Evolutionary conservation across 2,797 vertebrate genomes (phyloP), one percentile per base, ranked within the genome.

Genomic region (Sylvilagus floridanus): DNA sequence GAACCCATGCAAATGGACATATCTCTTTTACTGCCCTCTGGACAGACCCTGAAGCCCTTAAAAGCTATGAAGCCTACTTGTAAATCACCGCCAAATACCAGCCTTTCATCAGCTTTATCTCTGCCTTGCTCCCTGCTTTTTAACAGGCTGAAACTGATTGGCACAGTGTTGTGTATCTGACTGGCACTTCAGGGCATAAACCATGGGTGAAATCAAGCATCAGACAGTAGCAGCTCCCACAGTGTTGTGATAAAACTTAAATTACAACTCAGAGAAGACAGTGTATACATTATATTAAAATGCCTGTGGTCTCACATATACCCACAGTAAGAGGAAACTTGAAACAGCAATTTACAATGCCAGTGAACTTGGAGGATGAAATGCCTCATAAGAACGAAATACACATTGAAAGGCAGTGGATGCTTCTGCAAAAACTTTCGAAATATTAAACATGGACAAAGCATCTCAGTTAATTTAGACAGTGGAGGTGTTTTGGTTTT

Each of bases 171-270:
- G 83, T 86, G 88, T 95, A 37, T 86, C 77, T 92, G 89, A 35
- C 60, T 95, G 83, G 88, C 60, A 89, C 79, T 84, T 92, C 57
- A 95, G 93, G 88, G 90, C 93, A 95, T 92, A 97, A 96, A 93
- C 93, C 63, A 37, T 1, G 11, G 37, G 86, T 75, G 52, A 97
- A 89, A 88, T 94, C 65, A 94, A 95, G 81, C 86, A 85, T 65
- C 72, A 97, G 86, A 97, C 50, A 87, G 37, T 14, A 77, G n/a
- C 24, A 76, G 50, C 69, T 93, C 76, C 93, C 2, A 0, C 32
- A 37, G 86, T 84, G 57, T 84, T 95, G 65, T 84, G 95, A 96
- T 96, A 94, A 95, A 97, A 92, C 79, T 94, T 93, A 95, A 94
- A 96, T 95, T 95, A 91, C 37, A 88, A 85, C 66, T 89, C 78